Percentiles rank a stretch among this genome's conserved stretches.
Evolutionary conservation across 2,113 vertebrate genomes (phyloP).

Genomic region (Cynocephalus volans): DNA sequence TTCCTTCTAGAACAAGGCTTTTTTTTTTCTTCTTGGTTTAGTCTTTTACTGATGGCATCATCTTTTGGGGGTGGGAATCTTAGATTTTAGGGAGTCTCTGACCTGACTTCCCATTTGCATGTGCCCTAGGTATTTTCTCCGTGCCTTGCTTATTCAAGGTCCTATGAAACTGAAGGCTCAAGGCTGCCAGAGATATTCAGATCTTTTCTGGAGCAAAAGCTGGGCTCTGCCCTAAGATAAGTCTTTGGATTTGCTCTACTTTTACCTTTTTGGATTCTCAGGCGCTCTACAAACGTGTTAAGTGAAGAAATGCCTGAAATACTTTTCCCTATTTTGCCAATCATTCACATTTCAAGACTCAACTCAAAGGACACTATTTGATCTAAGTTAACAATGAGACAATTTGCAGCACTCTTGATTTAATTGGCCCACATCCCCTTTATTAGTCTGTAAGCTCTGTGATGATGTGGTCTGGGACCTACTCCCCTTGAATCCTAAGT

Average conservation of each 20-base stretch:
- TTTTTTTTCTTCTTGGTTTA: neutral
- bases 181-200: neutral
- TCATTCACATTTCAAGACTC: slow-evolving; percentile 38
- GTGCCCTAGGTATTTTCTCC: neutral
- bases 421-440: neutral
- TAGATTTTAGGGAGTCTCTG: neutral
- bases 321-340: neutral
- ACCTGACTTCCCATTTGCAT: neutral
- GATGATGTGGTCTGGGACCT: neutral
- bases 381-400: neutral
- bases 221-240: neutral
- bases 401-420: neutral
- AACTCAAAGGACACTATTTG: neutral
- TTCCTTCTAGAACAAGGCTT: neutral
- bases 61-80: neutral
- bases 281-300: neutral
- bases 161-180: neutral
- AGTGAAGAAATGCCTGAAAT: neutral
- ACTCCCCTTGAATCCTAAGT: neutral
- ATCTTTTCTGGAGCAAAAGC: neutral
- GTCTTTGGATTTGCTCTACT: neutral
- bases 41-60: neutral
- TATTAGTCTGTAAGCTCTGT: neutral
- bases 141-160: neutral
- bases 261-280: neutral